Evolutionary conservation across 2,888 invertebrate genomes (phyloP).

Genomic region (Cephus spinipes): DNA sequence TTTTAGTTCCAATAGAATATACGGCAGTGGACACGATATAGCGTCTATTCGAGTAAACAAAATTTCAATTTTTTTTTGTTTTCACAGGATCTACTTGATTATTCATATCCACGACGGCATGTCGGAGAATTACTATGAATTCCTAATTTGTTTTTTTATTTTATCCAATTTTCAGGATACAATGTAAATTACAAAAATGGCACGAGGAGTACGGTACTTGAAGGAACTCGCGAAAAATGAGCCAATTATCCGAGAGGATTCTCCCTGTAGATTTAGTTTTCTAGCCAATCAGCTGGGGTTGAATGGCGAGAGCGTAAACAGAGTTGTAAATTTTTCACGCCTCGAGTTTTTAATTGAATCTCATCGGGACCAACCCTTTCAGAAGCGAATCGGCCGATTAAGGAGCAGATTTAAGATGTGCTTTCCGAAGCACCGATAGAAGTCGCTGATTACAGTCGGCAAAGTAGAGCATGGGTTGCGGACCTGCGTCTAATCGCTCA

Average conservation of each 20-base stretch:
- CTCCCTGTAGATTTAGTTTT: constrained; percentile 15
- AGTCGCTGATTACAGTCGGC: too few relatives aligned
- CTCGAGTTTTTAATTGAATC: constrained; percentile 47
- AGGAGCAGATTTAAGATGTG: neutral
- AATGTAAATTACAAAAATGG: neutral
- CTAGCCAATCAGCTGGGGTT: constrained; percentile 39
- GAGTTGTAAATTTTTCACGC: constrained; percentile 52
- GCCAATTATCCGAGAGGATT: constrained; percentile 1
- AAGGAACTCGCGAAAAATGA: neutral
- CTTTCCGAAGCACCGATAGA: neutral
- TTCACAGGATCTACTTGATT: neutral
- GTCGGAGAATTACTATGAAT: neutral
- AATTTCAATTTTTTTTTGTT: neutral
- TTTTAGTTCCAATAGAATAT: neutral
- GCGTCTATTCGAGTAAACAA: neutral
- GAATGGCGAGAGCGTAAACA: constrained; percentile 51
- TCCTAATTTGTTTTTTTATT: neutral
- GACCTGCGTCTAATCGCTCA: too few relatives aligned
- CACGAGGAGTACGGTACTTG: neutral
- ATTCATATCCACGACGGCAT: neutral
- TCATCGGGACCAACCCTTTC: constrained; percentile 8
- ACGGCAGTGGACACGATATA: neutral
- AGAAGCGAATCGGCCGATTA: constrained; percentile 13
- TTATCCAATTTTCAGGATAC: neutral
- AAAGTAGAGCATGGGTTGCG: too few relatives aligned